Percentiles rank a stretch among this genome's conserved stretches.
These are phyloP conservation scores for Sitta europaea DNA, from an alignment of 2,113 vertebrate species.

Conservation along the genomic window DNA sequence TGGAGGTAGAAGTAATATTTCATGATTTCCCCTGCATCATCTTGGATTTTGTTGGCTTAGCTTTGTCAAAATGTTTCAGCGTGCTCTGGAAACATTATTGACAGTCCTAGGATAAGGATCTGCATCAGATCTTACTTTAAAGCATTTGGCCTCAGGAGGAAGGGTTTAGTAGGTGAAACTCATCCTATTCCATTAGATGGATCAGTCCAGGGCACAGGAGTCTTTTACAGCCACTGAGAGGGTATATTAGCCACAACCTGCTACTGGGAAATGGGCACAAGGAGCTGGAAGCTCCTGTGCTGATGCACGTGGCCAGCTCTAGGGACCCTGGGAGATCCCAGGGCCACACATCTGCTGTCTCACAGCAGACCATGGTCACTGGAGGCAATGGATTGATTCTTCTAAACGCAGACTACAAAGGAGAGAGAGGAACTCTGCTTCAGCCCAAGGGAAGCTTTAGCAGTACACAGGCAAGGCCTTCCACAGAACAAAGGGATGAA, in stretches of 20 bases:
- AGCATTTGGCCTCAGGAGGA: constrained; percentile 40
- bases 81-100: background rate
- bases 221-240: background rate
- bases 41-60: background rate
- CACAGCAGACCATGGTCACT: background rate
- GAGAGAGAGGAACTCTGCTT: background rate
- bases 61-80: background rate
- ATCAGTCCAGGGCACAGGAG: background rate
- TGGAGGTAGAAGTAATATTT: background rate
- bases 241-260: background rate
- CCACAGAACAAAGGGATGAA: background rate
- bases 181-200: constrained; percentile 26
- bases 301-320: background rate
- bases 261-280: background rate
- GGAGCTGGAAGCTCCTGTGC: background rate
- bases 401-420: background rate
- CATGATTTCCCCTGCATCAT: background rate
- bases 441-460: background rate
- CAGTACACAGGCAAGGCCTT: background rate
- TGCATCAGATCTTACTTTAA: constrained; percentile 41
- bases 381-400: background rate
- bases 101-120: constrained; percentile 31
- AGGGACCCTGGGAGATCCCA: background rate
- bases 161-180: constrained; percentile 39
- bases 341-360: background rate